A percentile compares a stretch with the other conserved stretches of the same genome.
Conservation (phyloP, 2,797 vertebrate species). For the Gallirallus australis region DNA sequence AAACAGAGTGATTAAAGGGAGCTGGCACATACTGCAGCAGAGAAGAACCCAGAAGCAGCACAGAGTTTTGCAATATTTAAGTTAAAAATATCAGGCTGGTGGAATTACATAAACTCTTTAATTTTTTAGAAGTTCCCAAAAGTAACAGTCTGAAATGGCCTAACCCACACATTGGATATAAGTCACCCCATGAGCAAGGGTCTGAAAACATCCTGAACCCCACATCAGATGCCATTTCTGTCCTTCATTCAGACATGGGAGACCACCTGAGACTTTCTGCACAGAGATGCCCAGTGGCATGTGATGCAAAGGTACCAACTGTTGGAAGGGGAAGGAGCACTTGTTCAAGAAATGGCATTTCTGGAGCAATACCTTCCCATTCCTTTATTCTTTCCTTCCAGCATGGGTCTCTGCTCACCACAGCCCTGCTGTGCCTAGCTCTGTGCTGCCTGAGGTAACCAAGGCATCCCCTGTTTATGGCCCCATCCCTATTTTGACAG, state of each 20-base stretch:
- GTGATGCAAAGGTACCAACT: neutral
- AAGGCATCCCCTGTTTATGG: too few species aligned
- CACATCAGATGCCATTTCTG: neutral
- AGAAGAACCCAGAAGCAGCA: neutral
- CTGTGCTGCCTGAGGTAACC: rapidly evolving
- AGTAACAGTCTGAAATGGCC: neutral
- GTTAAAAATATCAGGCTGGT: conserved; percentile 23
- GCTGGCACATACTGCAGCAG: neutral
- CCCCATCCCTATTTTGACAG: neutral
- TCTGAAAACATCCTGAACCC: neutral
- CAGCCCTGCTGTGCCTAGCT: neutral
- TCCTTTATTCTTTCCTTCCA: neutral
- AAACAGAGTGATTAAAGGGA: neutral
- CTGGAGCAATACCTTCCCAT: neutral
- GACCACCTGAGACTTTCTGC: neutral
- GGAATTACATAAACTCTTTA: neutral
- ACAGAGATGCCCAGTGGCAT: neutral
- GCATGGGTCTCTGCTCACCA: too few species aligned
- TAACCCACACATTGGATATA: neutral
- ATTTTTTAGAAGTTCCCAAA: neutral
- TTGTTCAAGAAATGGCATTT: neutral
- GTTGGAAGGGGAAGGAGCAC: neutral
- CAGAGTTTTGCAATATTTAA: neutral
- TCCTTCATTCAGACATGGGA: neutral
- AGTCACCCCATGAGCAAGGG: neutral